A percentile compares a stretch with the other conserved stretches of the same genome.
These are phyloP conservation scores for Drosophila sordidapex DNA, from an alignment of 2,888 invertebrate genomes.

Conservation along the genomic window DNA sequence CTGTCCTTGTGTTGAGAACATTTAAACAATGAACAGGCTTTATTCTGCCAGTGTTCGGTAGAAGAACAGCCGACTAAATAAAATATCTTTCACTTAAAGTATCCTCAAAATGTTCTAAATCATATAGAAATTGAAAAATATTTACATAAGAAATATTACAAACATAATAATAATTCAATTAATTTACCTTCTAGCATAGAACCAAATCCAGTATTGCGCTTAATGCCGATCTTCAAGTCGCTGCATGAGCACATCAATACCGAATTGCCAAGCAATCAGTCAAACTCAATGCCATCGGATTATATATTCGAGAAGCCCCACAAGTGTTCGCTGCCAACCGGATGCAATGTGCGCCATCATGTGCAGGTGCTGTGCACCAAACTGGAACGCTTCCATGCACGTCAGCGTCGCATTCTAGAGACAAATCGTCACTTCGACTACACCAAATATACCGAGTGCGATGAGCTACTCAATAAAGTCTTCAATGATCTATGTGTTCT, in stretches of 20 bases:
- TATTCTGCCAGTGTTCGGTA: neutral
- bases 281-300: slow-evolving; percentile 59
- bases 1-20: neutral
- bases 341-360: slow-evolving; percentile 74
- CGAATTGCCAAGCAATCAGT: slow-evolving; percentile 49
- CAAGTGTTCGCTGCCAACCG: slow-evolving; percentile 48
- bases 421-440: slow-evolving; percentile 67
- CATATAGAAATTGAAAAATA: neutral
- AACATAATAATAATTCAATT: neutral
- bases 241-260: slow-evolving; percentile 68
- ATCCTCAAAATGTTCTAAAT: neutral
- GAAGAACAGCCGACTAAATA: neutral
- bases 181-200: slow-evolving; percentile 44
- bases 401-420: slow-evolving; percentile 61
- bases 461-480: slow-evolving; percentile 46
- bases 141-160: too few relatives aligned
- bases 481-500: slow-evolving; percentile 25
- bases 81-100: neutral
- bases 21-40: neutral
- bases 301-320: slow-evolving; percentile 47
- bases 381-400: slow-evolving; percentile 57
- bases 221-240: slow-evolving; percentile 64
- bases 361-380: slow-evolving; percentile 72
- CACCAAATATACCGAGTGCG: slow-evolving; percentile 66
- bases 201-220: slow-evolving; percentile 50